These are phyloP conservation scores for Hydrotaea cyrtoneurina DNA, from an alignment of 2,888 invertebrate species.

Conservation along the genomic window DNA sequence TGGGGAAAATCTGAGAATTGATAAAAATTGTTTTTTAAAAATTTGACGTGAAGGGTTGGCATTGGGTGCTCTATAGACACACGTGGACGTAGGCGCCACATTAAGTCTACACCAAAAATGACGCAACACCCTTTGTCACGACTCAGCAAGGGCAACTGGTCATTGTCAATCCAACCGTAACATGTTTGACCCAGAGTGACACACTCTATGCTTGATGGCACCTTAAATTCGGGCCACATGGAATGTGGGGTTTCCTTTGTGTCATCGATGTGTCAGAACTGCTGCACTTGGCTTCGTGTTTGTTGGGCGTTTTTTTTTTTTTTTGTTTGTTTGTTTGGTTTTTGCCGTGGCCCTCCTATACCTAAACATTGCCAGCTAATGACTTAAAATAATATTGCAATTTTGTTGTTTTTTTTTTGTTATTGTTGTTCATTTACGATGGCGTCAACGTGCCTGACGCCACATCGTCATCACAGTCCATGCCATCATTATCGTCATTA, in stretches of 20 bases:
- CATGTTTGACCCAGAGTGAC: neutral
- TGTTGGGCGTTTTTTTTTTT: too few relatives aligned
- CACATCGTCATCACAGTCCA: slow-evolving; percentile 33
- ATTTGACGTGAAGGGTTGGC: too few relatives aligned
- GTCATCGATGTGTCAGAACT: slow-evolving; percentile 38
- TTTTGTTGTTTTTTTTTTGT: slow-evolving; percentile 21
- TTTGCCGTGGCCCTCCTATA: neutral
- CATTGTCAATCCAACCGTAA: too few relatives aligned
- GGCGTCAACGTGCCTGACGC: slow-evolving; percentile 54
- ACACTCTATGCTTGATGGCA: neutral
- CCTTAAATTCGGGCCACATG: neutral
- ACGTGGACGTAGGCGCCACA: too few relatives aligned
- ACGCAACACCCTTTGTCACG: too few relatives aligned
- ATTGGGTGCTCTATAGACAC: too few relatives aligned
- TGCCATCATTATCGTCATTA: slow-evolving; percentile 29
- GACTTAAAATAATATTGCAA: slow-evolving; percentile 46
- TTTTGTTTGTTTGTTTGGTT: too few relatives aligned
- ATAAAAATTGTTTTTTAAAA: too few relatives aligned
- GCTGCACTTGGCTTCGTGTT: neutral
- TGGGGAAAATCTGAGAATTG: too few relatives aligned
- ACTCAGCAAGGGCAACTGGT: too few relatives aligned
- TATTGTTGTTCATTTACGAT: slow-evolving; percentile 39
- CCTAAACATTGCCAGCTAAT: slow-evolving; percentile 32
- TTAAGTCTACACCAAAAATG: too few relatives aligned
- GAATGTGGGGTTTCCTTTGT: neutral